Evolutionary conservation across 2,797 vertebrate species (phyloP), one percentile per base, ranked within the genome.

Genomic region (Holocentrus rufus): DNA sequence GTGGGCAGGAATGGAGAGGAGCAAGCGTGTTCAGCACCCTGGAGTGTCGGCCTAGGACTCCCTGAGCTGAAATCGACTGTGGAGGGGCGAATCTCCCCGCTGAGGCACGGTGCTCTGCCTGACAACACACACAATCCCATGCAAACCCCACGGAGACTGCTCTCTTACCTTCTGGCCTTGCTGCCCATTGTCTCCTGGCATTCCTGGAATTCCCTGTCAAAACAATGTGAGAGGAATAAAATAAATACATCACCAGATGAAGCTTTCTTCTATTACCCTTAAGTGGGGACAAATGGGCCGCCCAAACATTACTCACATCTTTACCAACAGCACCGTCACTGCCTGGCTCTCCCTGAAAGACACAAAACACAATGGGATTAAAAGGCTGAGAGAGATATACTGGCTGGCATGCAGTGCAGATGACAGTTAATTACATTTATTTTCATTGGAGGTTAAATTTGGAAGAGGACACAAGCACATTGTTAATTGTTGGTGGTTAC

Each of bases 321-420:
- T 98, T 97, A 65, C 96, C 97, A 7, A 83, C 22, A 1, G 87
- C n/a, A 25, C 97, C 97, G 11, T 98, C 96, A 0, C 25, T 77
- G 18, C 97, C 97, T 22, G 94, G 94, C 69, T 99, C 97, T 6
- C 98, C 98, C 98, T 99, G 66, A 52, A 86, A 77, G 42, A 67
- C 31, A 81, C 46, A 80, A 18, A 22, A 42, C n/a, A 22, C 7
- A 53, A 7, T 25, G 6, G 14, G 25, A 34, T n/a, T 9, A 22
- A 20, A 6, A 23, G 50, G 8, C 11, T 23, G 50, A 56, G 47
- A 44, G 42, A 17, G 15, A 17, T 14, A 46, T 25, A n/a, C 47
- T 54, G 23, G 18, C 18, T 31, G 23, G 17, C 14, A 1, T 14
- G 30, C 22, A 76, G 11, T 25, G 47, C 20, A 4, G 55, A 23